Evolutionary conservation across 2,113 vertebrate genomes (phyloP).

Genomic region (Brienomyrus longianalis): DNA sequence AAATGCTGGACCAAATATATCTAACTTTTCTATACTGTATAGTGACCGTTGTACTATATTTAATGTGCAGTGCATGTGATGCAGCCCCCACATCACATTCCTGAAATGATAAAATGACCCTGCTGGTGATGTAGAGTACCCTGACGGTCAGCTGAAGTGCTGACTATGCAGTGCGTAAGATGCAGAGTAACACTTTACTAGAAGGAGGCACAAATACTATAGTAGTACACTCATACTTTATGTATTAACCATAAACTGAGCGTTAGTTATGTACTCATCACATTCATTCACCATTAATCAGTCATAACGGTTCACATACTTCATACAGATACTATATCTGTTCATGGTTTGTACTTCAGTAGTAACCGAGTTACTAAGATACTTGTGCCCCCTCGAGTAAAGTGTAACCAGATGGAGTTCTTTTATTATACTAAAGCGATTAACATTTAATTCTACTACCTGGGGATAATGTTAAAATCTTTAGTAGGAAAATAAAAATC

Average conservation of each 20-base stretch:
- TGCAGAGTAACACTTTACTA: background rate
- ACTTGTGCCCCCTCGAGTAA: background rate
- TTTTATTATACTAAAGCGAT: background rate
- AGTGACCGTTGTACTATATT: background rate
- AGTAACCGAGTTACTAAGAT: background rate
- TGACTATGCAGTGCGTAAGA: background rate
- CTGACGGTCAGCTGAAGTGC: background rate
- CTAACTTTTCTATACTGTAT: background rate
- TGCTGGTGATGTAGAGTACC: background rate
- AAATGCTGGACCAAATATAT: background rate
- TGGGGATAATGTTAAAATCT: background rate
- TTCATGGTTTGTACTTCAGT: background rate
- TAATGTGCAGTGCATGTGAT: background rate
- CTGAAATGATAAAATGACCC: background rate
- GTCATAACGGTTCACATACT: background rate
- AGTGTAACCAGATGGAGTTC: background rate
- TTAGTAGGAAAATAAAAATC: background rate
- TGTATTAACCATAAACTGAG: background rate
- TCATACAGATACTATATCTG: background rate
- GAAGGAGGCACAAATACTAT: background rate
- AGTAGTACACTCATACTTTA: background rate
- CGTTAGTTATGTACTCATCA: background rate
- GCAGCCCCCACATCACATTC: background rate
- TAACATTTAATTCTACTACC: background rate
- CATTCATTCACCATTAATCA: background rate